A percentile compares a stretch with the other conserved stretches of the same genome.
Evolutionary conservation across 2,888 invertebrate genomes (phyloP).

Genomic region (Ormyrus thymus): DNA sequence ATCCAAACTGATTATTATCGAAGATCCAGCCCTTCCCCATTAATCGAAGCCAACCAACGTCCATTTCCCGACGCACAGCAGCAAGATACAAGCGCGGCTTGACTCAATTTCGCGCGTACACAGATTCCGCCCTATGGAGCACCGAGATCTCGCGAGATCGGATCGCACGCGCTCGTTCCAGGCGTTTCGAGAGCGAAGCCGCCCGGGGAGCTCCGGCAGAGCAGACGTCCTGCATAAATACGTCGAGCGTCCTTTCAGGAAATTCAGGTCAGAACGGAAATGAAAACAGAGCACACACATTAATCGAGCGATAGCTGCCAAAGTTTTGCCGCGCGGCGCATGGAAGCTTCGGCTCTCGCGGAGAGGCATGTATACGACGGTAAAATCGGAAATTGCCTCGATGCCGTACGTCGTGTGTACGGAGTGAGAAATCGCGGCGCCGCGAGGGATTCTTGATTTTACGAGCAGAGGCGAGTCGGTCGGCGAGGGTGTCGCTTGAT

Average conservation of each 20-base stretch:
- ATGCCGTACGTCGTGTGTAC: constrained; percentile 11
- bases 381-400: constrained; percentile 49
- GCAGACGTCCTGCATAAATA: constrained; percentile 30
- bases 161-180: no score
- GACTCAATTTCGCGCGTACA: neutral
- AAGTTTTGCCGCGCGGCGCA: constrained; percentile 30
- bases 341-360: no score
- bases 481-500: neutral
- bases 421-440: constrained; percentile 17
- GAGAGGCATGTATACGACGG: constrained; percentile 28
- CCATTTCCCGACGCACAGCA: neutral
- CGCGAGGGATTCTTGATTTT: neutral
- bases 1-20: no score
- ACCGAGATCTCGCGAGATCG: no score
- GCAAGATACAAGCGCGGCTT: no score
- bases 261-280: constrained; percentile 45
- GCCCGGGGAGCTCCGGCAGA: neutral
- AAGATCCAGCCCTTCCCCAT: no score
- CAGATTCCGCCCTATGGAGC: no score
- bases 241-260: constrained; percentile 18
- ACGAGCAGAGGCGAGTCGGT: neutral
- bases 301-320: constrained; percentile 36
- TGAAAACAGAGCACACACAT: constrained; percentile 32
- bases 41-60: no score
- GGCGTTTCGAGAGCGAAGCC: neutral